These are phyloP conservation scores for Drosophila auraria DNA, from an alignment of 1,140 invertebrate genomes.

Conservation along the genomic window DNA sequence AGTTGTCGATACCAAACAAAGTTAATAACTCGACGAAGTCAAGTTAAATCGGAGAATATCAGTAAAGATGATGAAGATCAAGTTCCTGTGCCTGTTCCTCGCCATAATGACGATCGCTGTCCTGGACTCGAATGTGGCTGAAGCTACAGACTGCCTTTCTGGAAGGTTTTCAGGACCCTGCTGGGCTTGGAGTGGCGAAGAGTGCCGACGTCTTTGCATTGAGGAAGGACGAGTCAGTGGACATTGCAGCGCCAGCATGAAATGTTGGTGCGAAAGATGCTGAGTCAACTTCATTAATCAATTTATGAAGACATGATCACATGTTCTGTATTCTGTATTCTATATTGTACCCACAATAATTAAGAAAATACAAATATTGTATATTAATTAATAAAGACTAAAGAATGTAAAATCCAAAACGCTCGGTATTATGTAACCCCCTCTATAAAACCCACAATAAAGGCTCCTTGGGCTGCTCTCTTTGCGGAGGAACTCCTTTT, in stretches of 20 bases:
- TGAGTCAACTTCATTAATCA: background rate
- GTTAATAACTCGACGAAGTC: background rate
- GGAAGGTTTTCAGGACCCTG: slow-evolving; percentile 6
- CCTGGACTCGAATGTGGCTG: background rate
- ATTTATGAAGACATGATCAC: no score
- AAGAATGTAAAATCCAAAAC: no score
- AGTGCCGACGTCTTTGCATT: slow-evolving; percentile 14
- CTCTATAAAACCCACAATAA: background rate
- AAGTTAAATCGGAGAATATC: background rate
- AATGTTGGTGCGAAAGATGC: slow-evolving; percentile 28
- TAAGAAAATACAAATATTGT: background rate
- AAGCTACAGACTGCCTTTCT: slow-evolving; percentile 9
- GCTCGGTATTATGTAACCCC: background rate
- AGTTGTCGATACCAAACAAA: background rate
- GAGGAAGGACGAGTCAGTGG: slow-evolving; percentile 20
- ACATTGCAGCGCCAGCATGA: slow-evolving; percentile 13
- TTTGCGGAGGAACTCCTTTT: slow-evolving; percentile 97
- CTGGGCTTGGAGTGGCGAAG: slow-evolving; percentile 3
- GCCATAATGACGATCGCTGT: slow-evolving; percentile 5
- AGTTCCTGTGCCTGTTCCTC: slow-evolving; percentile 3
- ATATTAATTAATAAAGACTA: no score
- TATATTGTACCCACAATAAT: background rate
- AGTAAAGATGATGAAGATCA: slow-evolving; percentile 20
- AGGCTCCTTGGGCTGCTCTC: slow-evolving; percentile 86
- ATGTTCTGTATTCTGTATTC: background rate